Conservation (phyloP, 2,797 vertebrate genomes). For the Phoeniculus purpureus region DNA sequence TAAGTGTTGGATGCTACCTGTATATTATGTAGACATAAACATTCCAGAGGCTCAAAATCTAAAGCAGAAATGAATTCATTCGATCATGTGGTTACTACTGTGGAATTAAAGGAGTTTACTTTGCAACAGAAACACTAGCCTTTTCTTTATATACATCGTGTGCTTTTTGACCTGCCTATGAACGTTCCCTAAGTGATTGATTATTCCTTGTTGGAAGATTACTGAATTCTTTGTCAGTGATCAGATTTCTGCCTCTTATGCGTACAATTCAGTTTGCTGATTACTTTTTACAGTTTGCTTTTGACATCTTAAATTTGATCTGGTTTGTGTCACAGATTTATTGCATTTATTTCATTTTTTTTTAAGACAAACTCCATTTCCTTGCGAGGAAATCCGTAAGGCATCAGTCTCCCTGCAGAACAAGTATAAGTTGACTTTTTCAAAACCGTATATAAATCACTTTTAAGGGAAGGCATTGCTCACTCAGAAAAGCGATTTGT, state of each 20-base stretch:
- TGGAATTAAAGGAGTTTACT: background rate
- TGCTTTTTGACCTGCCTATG: background rate
- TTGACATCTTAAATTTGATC: background rate
- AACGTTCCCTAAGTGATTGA: background rate
- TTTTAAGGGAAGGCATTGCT: background rate
- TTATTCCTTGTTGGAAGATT: background rate
- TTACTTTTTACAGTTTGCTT: background rate
- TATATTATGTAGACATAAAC: background rate
- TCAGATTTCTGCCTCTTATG: background rate
- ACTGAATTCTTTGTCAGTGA: background rate
- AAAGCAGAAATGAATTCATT: background rate
- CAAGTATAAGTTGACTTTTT: background rate
- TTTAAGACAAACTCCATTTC: background rate
- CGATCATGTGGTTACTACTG: background rate
- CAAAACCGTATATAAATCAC: slow-evolving; percentile 18
- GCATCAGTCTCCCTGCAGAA: background rate
- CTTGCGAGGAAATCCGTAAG: slow-evolving; percentile 20
- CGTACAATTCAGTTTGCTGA: background rate
- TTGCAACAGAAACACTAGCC: background rate
- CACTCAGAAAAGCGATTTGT: slow-evolving; percentile 24
- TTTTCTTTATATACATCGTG: background rate
- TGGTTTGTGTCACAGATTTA: background rate
- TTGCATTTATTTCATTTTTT: too few species aligned
- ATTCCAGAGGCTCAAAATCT: background rate
- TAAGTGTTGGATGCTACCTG: background rate